These are phyloP conservation scores for Noctua janthe DNA, from an alignment of 2,888 invertebrate genomes.

Conservation along the genomic window DNA sequence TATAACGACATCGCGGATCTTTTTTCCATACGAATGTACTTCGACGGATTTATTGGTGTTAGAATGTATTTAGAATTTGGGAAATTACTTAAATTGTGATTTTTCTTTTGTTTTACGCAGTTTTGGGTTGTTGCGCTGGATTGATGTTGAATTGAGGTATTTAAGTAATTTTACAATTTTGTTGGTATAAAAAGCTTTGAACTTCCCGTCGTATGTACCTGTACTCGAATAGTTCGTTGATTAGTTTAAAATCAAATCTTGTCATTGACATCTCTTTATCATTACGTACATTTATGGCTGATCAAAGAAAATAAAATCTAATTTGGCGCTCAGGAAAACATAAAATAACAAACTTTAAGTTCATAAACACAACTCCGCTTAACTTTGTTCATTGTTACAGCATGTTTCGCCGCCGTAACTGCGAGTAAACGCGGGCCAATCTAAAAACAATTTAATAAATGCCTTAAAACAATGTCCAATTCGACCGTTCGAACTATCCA, in stretches of 20 bases:
- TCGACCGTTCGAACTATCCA: conserved; percentile 74
- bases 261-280: background rate
- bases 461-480: conserved; percentile 56
- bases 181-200: background rate
- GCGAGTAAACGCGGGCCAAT: conserved; percentile 34
- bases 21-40: conserved; percentile 87
- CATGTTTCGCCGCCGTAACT: conserved; percentile 24
- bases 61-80: conserved; percentile 67
- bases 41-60: conserved; percentile 76
- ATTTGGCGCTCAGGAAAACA: background rate
- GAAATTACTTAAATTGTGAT: conserved; percentile 49
- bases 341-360: conserved; percentile 10
- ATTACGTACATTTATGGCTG: background rate
- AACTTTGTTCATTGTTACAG: conserved; percentile 24
- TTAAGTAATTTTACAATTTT: background rate
- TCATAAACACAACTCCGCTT: conserved; percentile 7
- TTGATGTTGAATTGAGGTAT: background rate
- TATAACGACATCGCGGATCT: conserved; percentile 82
- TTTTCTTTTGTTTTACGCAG: conserved; percentile 31
- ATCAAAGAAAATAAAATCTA: background rate
- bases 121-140: background rate
- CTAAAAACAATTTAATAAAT: conserved; percentile 59
- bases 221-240: too few relatives aligned
- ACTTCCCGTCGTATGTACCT: background rate
- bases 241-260: background rate